Evolutionary conservation across 2,888 invertebrate species (phyloP).

Genomic region (Thera obeliscata): DNA sequence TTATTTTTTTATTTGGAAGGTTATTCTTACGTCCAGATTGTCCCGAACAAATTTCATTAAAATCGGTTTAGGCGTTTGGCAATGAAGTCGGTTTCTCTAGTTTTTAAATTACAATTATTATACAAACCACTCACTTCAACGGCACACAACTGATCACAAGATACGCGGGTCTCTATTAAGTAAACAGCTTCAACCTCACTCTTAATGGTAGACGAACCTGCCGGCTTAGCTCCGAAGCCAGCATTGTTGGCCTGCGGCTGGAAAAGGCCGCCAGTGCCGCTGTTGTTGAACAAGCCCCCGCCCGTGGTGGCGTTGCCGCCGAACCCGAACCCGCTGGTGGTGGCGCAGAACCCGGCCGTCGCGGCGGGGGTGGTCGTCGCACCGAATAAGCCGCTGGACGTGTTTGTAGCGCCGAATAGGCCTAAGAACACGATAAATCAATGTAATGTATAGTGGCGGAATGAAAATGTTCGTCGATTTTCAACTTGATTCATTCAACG

Average conservation of each 20-base stretch:
- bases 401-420: slow-evolving; percentile 86
- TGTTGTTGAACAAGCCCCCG: slow-evolving; percentile 85
- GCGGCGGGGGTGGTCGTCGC: slow-evolving; percentile 63
- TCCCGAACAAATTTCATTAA: too few species aligned
- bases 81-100: too few species aligned
- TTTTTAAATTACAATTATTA: too few species aligned
- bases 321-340: slow-evolving; percentile 76
- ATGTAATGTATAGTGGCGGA: not conserved
- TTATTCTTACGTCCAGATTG: too few species aligned
- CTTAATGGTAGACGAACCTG: slow-evolving; percentile 57
- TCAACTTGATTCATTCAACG: too few species aligned
- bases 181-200: too few species aligned
- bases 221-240: slow-evolving; percentile 85
- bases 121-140: too few species aligned
- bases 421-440: slow-evolving; percentile 57
- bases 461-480: too few species aligned
- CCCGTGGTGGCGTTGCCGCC: slow-evolving; percentile 70
- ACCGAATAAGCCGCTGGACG: slow-evolving; percentile 68
- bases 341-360: slow-evolving; percentile 87
- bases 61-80: too few species aligned
- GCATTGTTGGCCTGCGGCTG: slow-evolving; percentile 82
- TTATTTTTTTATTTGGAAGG: too few species aligned
- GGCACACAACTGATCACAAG: too few species aligned
- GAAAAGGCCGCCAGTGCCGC: slow-evolving; percentile 82
- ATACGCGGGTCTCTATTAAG: too few species aligned